Evolutionary conservation across 1,140 invertebrate genomes (phyloP).

Genomic region (Zophobas atratus): DNA sequence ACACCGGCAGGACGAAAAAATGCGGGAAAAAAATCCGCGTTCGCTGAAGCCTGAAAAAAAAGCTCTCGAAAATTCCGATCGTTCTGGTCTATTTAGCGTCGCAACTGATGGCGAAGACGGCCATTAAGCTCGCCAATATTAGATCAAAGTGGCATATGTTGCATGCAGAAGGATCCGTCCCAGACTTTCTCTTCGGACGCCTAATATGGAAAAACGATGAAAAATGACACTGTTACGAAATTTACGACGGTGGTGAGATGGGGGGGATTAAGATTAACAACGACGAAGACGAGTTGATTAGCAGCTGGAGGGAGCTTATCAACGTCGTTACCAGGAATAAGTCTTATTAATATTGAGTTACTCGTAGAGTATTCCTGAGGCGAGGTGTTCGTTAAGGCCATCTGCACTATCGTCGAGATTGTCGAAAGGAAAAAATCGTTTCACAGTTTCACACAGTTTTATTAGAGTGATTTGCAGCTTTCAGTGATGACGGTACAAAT

Average conservation of each 20-base stretch:
- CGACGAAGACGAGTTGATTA: neutral
- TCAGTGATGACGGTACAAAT: neutral
- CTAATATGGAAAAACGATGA: neutral
- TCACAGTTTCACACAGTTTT: neutral
- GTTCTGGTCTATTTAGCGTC: slow-evolving; percentile 36
- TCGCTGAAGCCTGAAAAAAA: slow-evolving; percentile 6
- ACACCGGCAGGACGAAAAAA: neutral
- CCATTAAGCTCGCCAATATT: slow-evolving; percentile 19
- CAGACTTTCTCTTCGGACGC: neutral
- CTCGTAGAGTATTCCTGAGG: neutral
- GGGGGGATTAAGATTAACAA: neutral
- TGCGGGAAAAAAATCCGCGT: slow-evolving; percentile 8
- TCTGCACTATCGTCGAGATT: neutral
- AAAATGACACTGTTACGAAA: neutral
- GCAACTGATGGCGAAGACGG: slow-evolving; percentile 20
- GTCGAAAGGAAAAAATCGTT: neutral
- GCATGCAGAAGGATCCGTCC: neutral
- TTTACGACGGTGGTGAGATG: neutral
- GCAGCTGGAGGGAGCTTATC: neutral
- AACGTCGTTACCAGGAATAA: neutral
- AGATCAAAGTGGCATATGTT: slow-evolving; percentile 40
- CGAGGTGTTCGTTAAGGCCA: neutral
- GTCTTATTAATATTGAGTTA: neutral
- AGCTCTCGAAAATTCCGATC: slow-evolving; percentile 27
- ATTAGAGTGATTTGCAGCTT: neutral